Base-by-base conservation (phyloP, 2,888 invertebrate species). In the Oxycera nigricornis region DNA sequence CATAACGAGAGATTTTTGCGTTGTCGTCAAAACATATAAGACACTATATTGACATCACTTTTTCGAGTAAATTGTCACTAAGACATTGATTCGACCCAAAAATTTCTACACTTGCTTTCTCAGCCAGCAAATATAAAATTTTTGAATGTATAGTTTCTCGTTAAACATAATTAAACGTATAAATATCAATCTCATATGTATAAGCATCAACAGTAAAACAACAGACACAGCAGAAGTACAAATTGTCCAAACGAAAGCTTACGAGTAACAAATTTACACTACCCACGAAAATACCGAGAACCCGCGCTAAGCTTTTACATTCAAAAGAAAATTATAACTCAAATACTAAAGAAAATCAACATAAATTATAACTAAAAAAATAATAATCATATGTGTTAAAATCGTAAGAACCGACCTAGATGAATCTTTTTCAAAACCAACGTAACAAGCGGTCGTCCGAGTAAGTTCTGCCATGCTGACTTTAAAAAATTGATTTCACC, bases 401-500 rank as follows among this genome's bases (percentile, higher is more conserved):
- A 73, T 73, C 65, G 41, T 62, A 62, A 14, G n/a, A 81, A 83
- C 85, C 81, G 85, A 95, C 96, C 96, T 94, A 96, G 89, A 86
- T 95, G 94, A 85, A 92, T 89, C 87, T 91, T 91, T 89, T 93
- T 92, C 88, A 94, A 90, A 84, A 92, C 92, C 89, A 97, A 91
- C 79, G 96, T 94, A 86, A 97, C 94, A 83, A 96, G 91, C 77
- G 99, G 98, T 82, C 98, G 91, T 82, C 99, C 99, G 84, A 97
- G 91, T 88, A 96, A 94, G 87, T 95, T 95, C 89, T 95, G 95
- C 98, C 98, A 99, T 87, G 95, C 95, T 82, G 94, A 95, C 89
- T 98, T 97, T 89, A 98, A 91, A 90, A 97, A 97, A 89, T 96
- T 94, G 84, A 98, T 94, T 89, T 98, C 97, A 81, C 95, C 94